phyloP scores from a whole-genome alignment of 2,113 vertebrate genomes.

The Thinocorus orbignyianus region DNA sequence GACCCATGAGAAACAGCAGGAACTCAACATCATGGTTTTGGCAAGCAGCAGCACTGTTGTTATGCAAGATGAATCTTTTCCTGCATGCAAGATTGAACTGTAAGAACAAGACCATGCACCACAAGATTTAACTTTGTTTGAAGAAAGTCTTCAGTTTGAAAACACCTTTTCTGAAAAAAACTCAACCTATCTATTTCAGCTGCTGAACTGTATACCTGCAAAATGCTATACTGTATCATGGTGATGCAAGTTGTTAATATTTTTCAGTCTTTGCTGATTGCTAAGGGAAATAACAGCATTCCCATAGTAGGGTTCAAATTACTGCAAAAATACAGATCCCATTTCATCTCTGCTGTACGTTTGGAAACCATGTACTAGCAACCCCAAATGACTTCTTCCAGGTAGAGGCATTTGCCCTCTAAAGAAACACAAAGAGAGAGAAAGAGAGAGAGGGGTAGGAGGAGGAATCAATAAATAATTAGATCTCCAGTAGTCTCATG shows the following conservation, averaged over 20 bases:
- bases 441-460: slow-evolving; percentile 41
- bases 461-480: slow-evolving; percentile 44
- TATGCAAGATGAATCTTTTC: slow-evolving; percentile 99
- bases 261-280: slow-evolving; percentile 71
- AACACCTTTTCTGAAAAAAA: slow-evolving; percentile 77
- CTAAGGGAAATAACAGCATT: slow-evolving; percentile 73
- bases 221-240: slow-evolving; percentile 69
- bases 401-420: slow-evolving; percentile 69
- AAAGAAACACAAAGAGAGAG: slow-evolving; percentile 31
- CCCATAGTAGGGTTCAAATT: slow-evolving; percentile 70
- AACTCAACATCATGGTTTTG: slow-evolving; percentile 97
- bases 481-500: slow-evolving; percentile 53
- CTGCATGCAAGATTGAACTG: slow-evolving; percentile 97
- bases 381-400: slow-evolving; percentile 72
- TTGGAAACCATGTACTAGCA: slow-evolving; percentile 74
- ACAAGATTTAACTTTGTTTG: slow-evolving; percentile 69
- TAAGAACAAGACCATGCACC: slow-evolving; percentile 71
- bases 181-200: slow-evolving; percentile 67
- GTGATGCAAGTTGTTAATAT: slow-evolving; percentile 71
- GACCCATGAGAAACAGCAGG: slow-evolving; percentile 95
- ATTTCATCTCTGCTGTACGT: slow-evolving; percentile 68
- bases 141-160: slow-evolving; percentile 74
- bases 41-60: slow-evolving; percentile 98
- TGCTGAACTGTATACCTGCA: slow-evolving; percentile 71
- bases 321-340: slow-evolving; percentile 70